A percentile compares a stretch with the other conserved stretches of the same genome.
Conservation (phyloP, 2,797 vertebrate genomes). For the Sebastes itinus region DNA sequence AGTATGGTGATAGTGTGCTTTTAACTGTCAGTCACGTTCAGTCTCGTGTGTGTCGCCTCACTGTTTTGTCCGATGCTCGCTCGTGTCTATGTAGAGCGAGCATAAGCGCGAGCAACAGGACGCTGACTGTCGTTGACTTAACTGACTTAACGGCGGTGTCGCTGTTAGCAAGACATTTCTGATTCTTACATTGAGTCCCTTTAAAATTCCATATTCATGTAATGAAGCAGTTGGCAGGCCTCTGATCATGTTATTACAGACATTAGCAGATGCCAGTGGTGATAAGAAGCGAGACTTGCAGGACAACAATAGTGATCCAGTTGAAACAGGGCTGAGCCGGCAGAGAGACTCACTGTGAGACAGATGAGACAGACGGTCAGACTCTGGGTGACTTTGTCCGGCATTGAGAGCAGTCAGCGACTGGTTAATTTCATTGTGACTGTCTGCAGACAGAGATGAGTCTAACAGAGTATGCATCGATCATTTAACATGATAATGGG, state of each 20-base stretch:
- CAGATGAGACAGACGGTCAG: constrained; percentile 16
- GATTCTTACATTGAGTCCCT: no score
- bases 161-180: no score
- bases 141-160: no score
- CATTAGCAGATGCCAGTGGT: no score
- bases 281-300: not conserved
- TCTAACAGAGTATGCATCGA: constrained; percentile 38
- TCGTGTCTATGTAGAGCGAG: no score
- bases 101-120: no score
- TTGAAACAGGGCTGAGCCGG: not conserved
- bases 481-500: constrained; percentile 49
- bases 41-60: no score
- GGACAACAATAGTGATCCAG: not conserved
- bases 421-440: constrained; percentile 55
- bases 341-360: not conserved
- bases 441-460: constrained; percentile 54
- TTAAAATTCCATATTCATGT: not conserved
- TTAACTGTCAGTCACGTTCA: no score
- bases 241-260: not conserved
- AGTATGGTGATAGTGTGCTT: no score
- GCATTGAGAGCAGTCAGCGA: constrained; percentile 44
- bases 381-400: constrained; percentile 56
- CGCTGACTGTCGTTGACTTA: no score
- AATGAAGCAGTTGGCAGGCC: not conserved
- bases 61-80: no score